Evolutionary conservation across 2,113 vertebrate species (phyloP).

Genomic region (Sarotherodon lohbergeri): DNA sequence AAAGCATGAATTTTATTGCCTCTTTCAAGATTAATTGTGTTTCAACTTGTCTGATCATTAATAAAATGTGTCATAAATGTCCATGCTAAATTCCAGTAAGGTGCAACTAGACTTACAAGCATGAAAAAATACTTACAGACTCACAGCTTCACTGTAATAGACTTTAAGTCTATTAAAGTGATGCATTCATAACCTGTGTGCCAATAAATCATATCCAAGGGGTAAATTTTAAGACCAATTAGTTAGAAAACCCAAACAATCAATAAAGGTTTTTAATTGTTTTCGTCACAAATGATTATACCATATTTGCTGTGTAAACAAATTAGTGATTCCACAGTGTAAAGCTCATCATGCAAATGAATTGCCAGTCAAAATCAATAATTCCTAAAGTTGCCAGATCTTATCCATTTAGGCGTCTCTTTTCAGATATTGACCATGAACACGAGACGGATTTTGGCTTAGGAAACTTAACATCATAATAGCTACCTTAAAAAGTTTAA

Average conservation of each 20-base stretch:
- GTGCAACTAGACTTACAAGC: background rate
- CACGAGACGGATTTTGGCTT: background rate
- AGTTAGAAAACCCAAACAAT: background rate
- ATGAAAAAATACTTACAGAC: background rate
- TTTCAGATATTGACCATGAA: constrained; percentile 1
- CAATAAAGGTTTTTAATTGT: background rate
- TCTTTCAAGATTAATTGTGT: background rate
- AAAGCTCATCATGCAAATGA: background rate
- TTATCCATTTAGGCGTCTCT: background rate
- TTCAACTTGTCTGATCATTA: background rate
- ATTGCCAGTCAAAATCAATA: constrained; percentile 13
- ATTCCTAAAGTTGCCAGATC: background rate
- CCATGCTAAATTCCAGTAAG: background rate
- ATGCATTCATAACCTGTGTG: background rate
- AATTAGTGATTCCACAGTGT: background rate
- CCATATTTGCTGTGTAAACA: background rate
- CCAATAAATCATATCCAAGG: background rate
- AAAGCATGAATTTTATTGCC: background rate
- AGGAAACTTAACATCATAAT: constrained; percentile 33
- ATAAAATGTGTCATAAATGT: background rate
- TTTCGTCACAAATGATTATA: background rate
- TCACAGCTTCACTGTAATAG: background rate
- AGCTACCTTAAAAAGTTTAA: constrained; percentile 26
- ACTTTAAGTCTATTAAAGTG: background rate
- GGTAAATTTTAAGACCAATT: background rate